Evolutionary conservation across 92 coral and sea anemone species (phyloP), one percentile per base, ranked within the genome.

Genomic region (Ricordea florida): DNA sequence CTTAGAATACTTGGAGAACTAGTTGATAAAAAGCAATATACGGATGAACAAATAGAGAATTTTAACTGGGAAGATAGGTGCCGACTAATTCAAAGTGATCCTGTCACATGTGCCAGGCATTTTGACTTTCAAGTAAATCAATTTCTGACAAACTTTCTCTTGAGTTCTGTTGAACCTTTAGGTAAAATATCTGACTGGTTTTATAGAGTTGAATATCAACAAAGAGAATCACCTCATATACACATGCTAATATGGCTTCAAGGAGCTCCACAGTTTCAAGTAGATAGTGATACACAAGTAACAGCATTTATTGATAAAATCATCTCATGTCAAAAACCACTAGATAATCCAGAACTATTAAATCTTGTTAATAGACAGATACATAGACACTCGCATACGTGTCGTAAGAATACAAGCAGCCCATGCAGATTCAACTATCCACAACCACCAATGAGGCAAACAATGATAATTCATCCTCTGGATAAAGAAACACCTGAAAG

Each of bases 1-100:
- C 80, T 84, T 25, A 50, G 89, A 78, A 78, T 78, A 43, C 89
- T 84, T 84, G 85, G 89, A 48, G 76, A 76, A 35, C 85, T 84
- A 58, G 80, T 84, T 44, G 85, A 77, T 42, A 15, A 84, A 31
- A 56, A 69, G 62, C 56, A 77, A 41, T 84, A 78, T 48, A 69
- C 85, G 35, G 79, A 83, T 38, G 69, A 42, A 64, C 47, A 82
- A 55, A 24, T 78, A 66, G 53, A 58, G 38, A 81, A 81, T 31
- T 62, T 72, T 43, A 72, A 81, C 60, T 81, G 87, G 74, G 81
- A 72, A 43, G 68, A 72, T 25, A 81, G 40, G 42, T 53, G 69
- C 46, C 24, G 80, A 20, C 66, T 81, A 56, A 79, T 79, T 69
- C 85, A 69, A 57, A 58, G 79, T 69, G 86, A 80, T 49, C 72